phyloP scores from a whole-genome alignment of 2,888 invertebrate genomes.

The Phalera bucephala region DNA sequence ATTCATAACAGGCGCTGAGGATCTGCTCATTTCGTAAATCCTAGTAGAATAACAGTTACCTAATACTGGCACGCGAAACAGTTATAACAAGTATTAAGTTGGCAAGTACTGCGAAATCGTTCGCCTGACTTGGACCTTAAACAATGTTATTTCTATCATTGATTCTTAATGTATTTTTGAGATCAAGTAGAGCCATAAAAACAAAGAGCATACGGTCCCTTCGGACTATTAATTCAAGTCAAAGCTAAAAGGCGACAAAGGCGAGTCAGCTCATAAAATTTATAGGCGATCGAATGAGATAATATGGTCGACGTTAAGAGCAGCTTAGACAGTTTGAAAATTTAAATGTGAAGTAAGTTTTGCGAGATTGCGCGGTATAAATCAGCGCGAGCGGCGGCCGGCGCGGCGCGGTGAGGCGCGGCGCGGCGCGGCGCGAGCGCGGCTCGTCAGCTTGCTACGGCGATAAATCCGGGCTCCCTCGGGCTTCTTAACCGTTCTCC shows the following conservation, averaged over 20 bases:
- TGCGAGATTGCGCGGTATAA: slow-evolving; percentile 82
- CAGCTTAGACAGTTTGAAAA: slow-evolving; percentile 83
- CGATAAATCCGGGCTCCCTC: slow-evolving; percentile 80
- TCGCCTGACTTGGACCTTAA: slow-evolving; percentile 9
- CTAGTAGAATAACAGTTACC: slow-evolving; percentile 57
- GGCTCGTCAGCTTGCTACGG: slow-evolving; percentile 60
- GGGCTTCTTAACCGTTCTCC: slow-evolving; percentile 73
- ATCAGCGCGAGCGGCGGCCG: slow-evolving; percentile 68
- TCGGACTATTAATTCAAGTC: slow-evolving; percentile 71
- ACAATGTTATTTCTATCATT: slow-evolving; percentile 20
- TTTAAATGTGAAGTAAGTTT: slow-evolving; percentile 84
- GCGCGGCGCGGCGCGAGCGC: slow-evolving; percentile 51
- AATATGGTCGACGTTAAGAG: slow-evolving; percentile 82
- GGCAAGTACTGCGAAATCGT: slow-evolving; percentile 13
- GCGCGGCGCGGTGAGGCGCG: slow-evolving; percentile 39
- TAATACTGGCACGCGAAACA: slow-evolving; percentile 46
- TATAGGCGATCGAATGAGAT: slow-evolving; percentile 83
- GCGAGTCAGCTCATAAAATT: slow-evolving; percentile 81
- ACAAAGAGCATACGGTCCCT: slow-evolving; percentile 58
- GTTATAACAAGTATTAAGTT: slow-evolving; percentile 39
- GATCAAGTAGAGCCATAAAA: slow-evolving; percentile 45
- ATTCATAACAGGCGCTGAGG: slow-evolving; percentile 77
- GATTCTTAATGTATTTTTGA: slow-evolving; percentile 31
- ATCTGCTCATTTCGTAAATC: slow-evolving; percentile 71
- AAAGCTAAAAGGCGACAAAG: slow-evolving; percentile 73